Conservation (phyloP, 1,140 invertebrate species). For the Magallana angulata region DNA sequence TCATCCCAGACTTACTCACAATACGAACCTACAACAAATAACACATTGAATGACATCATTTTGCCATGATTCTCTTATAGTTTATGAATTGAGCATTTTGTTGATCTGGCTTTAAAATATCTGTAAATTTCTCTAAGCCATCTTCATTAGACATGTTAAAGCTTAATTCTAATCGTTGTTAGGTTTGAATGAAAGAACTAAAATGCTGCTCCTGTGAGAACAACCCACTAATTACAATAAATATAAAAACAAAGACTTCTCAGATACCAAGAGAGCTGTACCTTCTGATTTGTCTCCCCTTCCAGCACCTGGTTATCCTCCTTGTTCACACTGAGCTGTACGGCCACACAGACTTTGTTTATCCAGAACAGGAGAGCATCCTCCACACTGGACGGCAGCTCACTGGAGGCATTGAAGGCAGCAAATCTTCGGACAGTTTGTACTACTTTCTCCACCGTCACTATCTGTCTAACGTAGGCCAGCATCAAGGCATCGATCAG, state of each 20-base stretch:
- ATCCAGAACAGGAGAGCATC: slow-evolving; percentile 95
- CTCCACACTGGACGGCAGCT: slow-evolving; percentile 87
- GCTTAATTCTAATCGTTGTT: too few relatives aligned
- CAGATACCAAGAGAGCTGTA: not conserved
- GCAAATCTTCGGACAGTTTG: slow-evolving; percentile 86
- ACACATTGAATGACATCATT: too few relatives aligned
- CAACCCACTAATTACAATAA: too few relatives aligned
- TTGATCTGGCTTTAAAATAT: too few relatives aligned
- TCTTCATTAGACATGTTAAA: too few relatives aligned
- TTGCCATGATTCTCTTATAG: too few relatives aligned
- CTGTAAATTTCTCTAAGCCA: too few relatives aligned
- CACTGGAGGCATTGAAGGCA: slow-evolving; percentile 80
- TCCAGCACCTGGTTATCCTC: slow-evolving; percentile 60
- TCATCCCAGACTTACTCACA: slow-evolving; percentile 8
- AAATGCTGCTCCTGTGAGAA: too few relatives aligned
- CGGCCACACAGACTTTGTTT: slow-evolving; percentile 87
- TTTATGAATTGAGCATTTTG: too few relatives aligned
- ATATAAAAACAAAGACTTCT: too few relatives aligned
- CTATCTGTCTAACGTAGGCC: slow-evolving; percentile 95
- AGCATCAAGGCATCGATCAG: slow-evolving; percentile 98
- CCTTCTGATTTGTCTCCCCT: slow-evolving; percentile 69
- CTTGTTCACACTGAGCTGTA: slow-evolving; percentile 57
- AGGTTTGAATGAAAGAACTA: too few relatives aligned
- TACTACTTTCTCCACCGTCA: slow-evolving; percentile 91
- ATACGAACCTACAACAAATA: not conserved